phyloP scores from a whole-genome alignment of 2,113 vertebrate species.

The Canis aureus region DNA sequence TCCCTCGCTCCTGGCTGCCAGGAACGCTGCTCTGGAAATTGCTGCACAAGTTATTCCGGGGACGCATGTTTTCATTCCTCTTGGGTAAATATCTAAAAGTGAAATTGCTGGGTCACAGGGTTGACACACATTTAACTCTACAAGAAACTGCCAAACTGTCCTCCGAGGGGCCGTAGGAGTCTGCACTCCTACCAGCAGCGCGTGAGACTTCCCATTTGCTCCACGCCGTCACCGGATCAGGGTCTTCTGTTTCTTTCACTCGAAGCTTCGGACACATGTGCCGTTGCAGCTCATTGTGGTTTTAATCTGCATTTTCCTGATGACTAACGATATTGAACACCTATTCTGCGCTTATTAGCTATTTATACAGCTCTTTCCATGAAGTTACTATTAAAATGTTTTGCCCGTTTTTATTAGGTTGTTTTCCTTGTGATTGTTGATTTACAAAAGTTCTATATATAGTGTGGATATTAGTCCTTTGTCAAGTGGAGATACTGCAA shows the following conservation, averaged over 20 bases:
- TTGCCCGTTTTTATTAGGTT: neutral
- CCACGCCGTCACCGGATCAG: too few relatives aligned
- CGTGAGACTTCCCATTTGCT: rapidly evolving
- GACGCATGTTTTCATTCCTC: neutral
- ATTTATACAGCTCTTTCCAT: neutral
- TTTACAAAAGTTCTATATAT: neutral
- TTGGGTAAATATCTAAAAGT: neutral
- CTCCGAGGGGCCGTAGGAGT: neutral
- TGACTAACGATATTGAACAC: neutral
- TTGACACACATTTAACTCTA: neutral
- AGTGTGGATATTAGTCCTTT: neutral
- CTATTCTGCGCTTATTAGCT: neutral
- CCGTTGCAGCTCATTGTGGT: neutral
- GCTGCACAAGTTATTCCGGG: neutral
- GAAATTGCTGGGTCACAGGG: neutral
- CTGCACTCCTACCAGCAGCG: rapidly evolving
- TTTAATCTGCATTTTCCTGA: neutral
- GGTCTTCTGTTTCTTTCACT: too few relatives aligned
- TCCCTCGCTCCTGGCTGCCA: neutral
- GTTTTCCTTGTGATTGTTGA: neutral
- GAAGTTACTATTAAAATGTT: neutral
- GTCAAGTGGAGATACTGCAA: too few relatives aligned
- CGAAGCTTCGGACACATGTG: neutral
- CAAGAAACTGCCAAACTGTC: neutral
- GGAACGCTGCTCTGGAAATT: neutral